phyloP scores from a whole-genome alignment of 2,113 vertebrate genomes.

The Nycticryphes semicollaris region DNA sequence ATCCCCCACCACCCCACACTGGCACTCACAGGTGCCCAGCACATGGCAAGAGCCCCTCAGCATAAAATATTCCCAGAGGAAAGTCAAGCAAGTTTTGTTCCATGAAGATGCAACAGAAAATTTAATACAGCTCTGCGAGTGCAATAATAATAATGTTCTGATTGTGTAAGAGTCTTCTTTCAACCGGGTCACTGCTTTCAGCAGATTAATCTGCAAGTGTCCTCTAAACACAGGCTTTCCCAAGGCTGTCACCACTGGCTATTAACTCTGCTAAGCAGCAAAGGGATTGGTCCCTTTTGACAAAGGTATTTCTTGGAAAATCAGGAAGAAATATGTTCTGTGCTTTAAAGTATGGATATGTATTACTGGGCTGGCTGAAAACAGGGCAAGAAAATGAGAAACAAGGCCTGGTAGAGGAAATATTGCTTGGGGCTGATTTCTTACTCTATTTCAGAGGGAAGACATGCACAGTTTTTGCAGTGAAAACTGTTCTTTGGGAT shows the following conservation, averaged over 20 bases:
- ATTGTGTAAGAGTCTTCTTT: background rate
- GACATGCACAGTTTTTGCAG: background rate
- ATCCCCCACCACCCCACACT: too few relatives aligned
- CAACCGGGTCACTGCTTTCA: background rate
- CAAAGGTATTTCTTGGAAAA: constrained; percentile 29
- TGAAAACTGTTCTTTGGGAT: background rate
- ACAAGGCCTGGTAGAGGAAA: background rate
- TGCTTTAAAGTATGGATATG: background rate
- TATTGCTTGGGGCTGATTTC: background rate
- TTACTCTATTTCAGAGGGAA: background rate
- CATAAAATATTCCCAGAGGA: background rate
- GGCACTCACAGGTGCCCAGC: background rate
- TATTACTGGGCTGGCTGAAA: background rate
- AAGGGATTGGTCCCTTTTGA: background rate
- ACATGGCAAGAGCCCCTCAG: background rate
- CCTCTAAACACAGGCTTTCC: background rate
- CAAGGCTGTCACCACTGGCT: background rate
- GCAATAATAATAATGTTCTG: background rate
- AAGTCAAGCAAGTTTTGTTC: background rate
- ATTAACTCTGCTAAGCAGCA: constrained; percentile 28
- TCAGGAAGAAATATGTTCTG: background rate
- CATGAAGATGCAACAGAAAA: background rate
- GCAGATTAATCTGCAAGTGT: background rate
- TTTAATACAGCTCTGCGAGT: background rate
- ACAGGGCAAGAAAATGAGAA: background rate